A percentile compares a stretch with the other conserved stretches of the same genome.
Evolutionary conservation across 2,113 vertebrate genomes (phyloP).

Genomic region (Micronycteris hirsuta): DNA sequence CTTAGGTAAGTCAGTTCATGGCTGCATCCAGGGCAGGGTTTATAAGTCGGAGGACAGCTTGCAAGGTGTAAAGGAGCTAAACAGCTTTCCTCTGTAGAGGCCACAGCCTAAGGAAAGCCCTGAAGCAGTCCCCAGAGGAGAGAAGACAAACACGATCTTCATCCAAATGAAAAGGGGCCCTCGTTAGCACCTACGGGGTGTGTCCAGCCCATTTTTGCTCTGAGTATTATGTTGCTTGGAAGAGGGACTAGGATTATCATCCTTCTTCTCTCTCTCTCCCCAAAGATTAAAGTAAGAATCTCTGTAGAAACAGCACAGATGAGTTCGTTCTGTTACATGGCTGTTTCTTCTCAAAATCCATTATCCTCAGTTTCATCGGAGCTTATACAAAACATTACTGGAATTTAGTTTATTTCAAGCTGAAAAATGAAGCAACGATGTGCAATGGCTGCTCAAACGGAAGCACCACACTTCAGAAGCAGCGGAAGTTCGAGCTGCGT

Average conservation of each 20-base stretch:
- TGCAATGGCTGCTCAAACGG: background rate
- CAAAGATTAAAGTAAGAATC: background rate
- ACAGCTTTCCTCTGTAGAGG: background rate
- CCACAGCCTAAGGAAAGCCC: background rate
- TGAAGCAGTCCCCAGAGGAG: background rate
- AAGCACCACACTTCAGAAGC: background rate
- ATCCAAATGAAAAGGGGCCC: background rate
- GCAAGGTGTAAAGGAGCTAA: too few relatives aligned
- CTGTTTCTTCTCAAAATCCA: background rate
- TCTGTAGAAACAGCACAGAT: background rate
- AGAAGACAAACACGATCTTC: background rate
- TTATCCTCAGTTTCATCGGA: background rate
- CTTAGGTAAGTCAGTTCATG: too few relatives aligned
- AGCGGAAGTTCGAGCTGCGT: background rate
- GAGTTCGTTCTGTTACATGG: background rate
- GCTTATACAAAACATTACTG: background rate
- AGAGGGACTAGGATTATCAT: background rate
- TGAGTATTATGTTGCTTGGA: background rate
- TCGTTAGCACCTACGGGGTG: background rate
- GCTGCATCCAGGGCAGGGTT: too few relatives aligned
- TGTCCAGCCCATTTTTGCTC: background rate
- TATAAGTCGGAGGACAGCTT: too few relatives aligned
- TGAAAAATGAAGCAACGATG: background rate
- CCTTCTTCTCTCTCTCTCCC: background rate
- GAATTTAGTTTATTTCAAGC: background rate